Base-by-base conservation (phyloP, 2,113 vertebrate species). In the Pogonocichla stellata region DNA sequence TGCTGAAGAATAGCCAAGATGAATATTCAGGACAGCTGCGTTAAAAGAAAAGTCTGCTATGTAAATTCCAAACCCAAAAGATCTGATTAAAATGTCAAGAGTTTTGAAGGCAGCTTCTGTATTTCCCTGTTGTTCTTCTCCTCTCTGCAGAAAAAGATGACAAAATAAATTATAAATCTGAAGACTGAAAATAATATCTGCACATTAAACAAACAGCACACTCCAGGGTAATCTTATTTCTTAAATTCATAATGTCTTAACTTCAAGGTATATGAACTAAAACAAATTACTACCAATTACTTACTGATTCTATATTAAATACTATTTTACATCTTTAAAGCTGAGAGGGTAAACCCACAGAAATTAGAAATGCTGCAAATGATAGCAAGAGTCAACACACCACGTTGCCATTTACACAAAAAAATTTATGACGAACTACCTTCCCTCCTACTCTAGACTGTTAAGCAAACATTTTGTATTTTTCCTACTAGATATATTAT, bases 101-200 rank as follows among this genome's bases (percentile, higher is more conserved):
- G 60, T 90, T 93, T 89, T 90, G 93, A 97, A 97, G 97, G 96
- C 65, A 88, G 96, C 91, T 96, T 95, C 88, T 57, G 12, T 86
- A 82, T 92, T 91, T 95, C 91, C 83, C 89, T 42, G 66, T 88
- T 86, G 66, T 77, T 98, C 75, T 85, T 92, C 87, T 90, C 31
- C 54, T 87, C 91, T 94, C 97, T 98, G 97, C 64, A 97, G 95
- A 97, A 98, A 90, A 95, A 97, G 83, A 91, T 33, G 64, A 91
- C 57, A 95, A 78, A 93, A 94, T 33, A 92, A 77, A 84, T 97
- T 82, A 96, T 9, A 81, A 61, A 94, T 73, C 91, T 81, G 80
- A 82, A 54, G 40, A 48, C 16, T 79, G 66, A 75, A 82, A 86
- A 15, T 71, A 93, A 80, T 64, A 85, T 67, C 36, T 16, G 58